Evolutionary conservation across 2,113 vertebrate genomes (phyloP).

Genomic region (Sander lucioperca): DNA sequence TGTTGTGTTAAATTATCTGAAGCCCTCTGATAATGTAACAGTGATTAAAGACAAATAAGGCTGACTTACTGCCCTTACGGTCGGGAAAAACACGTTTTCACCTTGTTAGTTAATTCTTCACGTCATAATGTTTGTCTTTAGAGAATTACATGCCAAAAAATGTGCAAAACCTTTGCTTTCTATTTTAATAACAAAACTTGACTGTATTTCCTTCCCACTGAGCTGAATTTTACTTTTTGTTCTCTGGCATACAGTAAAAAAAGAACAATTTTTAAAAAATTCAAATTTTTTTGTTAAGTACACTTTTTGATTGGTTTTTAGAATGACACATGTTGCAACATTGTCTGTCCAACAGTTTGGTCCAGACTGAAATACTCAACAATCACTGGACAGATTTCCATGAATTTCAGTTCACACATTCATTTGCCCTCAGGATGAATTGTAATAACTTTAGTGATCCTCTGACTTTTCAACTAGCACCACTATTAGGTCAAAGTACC

Average conservation of each 20-base stretch:
- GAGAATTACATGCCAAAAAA: slow-evolving; percentile 1
- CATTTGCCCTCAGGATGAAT: no score
- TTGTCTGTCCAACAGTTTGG: neutral
- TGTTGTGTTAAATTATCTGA: slow-evolving; percentile 25
- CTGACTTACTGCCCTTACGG: slow-evolving; percentile 2
- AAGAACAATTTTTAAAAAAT: no score
- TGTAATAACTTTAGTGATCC: neutral
- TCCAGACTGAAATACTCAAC: neutral
- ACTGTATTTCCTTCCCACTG: neutral
- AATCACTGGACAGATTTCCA: no score
- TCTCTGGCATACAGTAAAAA: neutral
- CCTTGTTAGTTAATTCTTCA: slow-evolving; percentile 1
- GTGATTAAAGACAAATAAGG: slow-evolving; percentile 23
- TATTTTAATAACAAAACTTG: neutral
- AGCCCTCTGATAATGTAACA: slow-evolving; percentile 4
- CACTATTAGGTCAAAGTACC: neutral
- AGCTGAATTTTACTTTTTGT: neutral
- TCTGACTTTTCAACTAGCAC: neutral
- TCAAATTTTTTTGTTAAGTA: no score
- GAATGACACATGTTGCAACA: neutral
- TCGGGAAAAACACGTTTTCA: slow-evolving; percentile 4
- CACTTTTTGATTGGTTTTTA: neutral
- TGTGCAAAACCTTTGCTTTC: neutral
- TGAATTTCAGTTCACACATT: no score
- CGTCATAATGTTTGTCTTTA: neutral